Evolutionary conservation across 1,140 invertebrate species (phyloP), one percentile per base, ranked within the genome.

Genomic region (Leptonema lineaticorne): DNA sequence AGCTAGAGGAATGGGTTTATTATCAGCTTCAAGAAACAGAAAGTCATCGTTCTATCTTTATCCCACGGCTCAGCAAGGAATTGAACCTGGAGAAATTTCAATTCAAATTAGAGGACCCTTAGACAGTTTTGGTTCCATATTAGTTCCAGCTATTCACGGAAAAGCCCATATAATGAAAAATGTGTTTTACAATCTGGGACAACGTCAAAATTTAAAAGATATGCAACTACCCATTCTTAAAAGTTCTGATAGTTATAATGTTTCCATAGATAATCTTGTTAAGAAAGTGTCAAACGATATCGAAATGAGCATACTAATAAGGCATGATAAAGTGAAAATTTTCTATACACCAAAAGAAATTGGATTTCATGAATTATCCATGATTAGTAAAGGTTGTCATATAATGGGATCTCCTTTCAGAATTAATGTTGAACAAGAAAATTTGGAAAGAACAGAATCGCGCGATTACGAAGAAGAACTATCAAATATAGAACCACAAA

Each of bases 1-100:
- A 0, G 84, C 83, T 11, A 79, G 81, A 74, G 85, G 85, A 24
- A 85, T 85, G 74, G 85, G 85, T 2, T 76, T 87, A 18, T 76
- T 81, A 33, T 81, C 82, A 29, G 83, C 82, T 18, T 83, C 83
- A 75, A 75, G 82, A 57, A 78, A 83, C 57, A 78, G 79, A 63
- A 82, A 82, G 76, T 74, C 78, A 46, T 75, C 76, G 53, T 84
- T 83, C 71, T 83, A 82, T 74, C 75, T 84, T 60, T 84, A 83
- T 67, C 80, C 81, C 9, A 80, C 81, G 14, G 75, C 78, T 48
- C 81, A 83, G 74, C 82, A 82, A 76, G 76, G 76, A 24, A 65
- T 82, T 20, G 78, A 83, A 53, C 81, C 81, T 46, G 77, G 78
- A 66, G 81, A 83, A 70, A 80, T 84, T 27, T 80, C 76, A 16